Evolutionary conservation across 1,140 invertebrate species (phyloP).

Genomic region (Nebria ingens): DNA sequence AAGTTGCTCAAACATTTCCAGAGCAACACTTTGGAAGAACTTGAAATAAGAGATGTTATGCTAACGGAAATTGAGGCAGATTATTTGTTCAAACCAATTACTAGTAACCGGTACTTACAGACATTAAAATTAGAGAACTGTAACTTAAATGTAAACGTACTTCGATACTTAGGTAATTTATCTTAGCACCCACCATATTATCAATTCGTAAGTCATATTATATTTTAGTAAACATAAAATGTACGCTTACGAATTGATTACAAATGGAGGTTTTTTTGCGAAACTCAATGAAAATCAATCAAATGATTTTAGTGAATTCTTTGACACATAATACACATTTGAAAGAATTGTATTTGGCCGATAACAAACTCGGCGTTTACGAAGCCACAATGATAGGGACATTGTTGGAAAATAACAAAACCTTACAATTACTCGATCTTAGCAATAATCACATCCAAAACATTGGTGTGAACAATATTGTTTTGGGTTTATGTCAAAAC

Average conservation of each 20-base stretch:
- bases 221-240: no score
- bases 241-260: no score
- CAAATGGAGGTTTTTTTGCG: no score
- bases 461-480: not conserved
- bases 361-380: conserved; percentile 54
- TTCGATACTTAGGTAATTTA: conserved; percentile 48
- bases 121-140: conserved; percentile 59
- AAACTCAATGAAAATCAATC: no score
- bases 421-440: conserved; percentile 50
- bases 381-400: conserved; percentile 28
- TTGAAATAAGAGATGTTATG: not conserved
- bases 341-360: conserved; percentile 56
- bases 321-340: conserved; percentile 54
- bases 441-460: not conserved
- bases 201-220: no score
- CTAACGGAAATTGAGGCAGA: not conserved
- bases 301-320: conserved; percentile 27
- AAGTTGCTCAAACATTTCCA: no score
- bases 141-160: conserved; percentile 45
- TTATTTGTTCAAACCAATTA: not conserved
- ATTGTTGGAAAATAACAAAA: conserved; percentile 43
- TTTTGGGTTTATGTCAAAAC: not conserved
- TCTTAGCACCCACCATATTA: not conserved
- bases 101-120: conserved; percentile 36
- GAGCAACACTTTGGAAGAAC: not conserved